A percentile compares a stretch with the other conserved stretches of the same genome.
Conservation (phyloP, 1,140 invertebrate genomes). For the Nephotettix cincticeps region DNA sequence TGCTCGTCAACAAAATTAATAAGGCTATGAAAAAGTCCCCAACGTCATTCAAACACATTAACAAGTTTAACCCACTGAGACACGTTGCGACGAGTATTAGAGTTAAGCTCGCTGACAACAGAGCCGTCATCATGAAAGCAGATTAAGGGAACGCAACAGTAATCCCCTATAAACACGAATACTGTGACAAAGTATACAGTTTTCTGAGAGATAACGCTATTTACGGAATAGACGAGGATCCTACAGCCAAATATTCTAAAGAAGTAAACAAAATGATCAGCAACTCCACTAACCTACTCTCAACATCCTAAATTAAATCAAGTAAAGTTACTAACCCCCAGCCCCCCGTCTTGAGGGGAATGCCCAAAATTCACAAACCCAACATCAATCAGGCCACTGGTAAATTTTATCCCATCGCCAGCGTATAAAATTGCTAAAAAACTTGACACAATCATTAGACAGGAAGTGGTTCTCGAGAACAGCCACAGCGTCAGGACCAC, state of each 20-base stretch:
- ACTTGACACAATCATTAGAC: too few species aligned
- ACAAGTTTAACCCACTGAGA: not conserved
- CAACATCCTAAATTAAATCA: too few species aligned
- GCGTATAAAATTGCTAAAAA: too few species aligned
- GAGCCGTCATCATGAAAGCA: not conserved
- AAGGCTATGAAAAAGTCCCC: not conserved
- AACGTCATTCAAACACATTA: not conserved
- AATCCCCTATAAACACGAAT: not conserved
- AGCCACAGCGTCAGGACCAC: too few species aligned
- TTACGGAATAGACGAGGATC: not conserved
- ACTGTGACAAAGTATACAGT: not conserved
- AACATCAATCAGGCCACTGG: not conserved
- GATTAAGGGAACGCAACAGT: not conserved
- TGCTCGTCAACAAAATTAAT: not conserved
- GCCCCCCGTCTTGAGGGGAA: too few species aligned
- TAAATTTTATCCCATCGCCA: not conserved
- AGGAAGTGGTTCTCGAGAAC: too few species aligned
- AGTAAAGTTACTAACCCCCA: too few species aligned
- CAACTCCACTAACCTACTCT: not conserved
- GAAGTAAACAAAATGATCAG: not conserved
- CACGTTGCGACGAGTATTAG: not conserved
- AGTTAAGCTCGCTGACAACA: not conserved
- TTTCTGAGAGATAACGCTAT: not conserved
- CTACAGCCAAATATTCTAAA: not conserved
- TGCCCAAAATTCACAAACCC: too few species aligned